Conservation (phyloP, 2,888 invertebrate species). For the Ornithoptera alexandrae region DNA sequence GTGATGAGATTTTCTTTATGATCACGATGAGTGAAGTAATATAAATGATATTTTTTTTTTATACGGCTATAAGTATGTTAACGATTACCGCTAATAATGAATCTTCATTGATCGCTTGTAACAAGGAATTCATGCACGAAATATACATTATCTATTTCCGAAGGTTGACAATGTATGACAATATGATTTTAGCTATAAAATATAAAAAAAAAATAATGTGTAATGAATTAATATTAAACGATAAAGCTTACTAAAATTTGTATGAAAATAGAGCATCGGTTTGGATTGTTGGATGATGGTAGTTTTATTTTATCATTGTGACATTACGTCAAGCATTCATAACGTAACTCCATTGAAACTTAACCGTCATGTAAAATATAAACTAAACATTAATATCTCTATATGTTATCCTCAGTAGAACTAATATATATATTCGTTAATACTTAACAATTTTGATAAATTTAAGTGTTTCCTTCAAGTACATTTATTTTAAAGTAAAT, state of each 20-base stretch:
- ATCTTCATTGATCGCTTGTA: constrained; percentile 30
- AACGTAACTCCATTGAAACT: constrained; percentile 1
- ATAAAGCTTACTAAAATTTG: constrained; percentile 30
- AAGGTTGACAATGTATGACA: constrained; percentile 59
- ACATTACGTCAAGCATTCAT: neutral
- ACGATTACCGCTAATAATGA: constrained; percentile 12
- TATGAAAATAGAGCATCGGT: constrained; percentile 34
- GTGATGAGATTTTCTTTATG: constrained; percentile 5
- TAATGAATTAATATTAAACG: constrained; percentile 33
- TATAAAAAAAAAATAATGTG: constrained; percentile 37
- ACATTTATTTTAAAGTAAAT: too few relatives aligned
- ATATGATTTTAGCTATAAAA: constrained; percentile 60
- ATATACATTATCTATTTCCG: constrained; percentile 45
- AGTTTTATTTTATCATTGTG: constrained; percentile 17
- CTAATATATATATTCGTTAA: neutral
- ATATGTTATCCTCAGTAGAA: neutral
- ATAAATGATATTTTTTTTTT: constrained; percentile 9
- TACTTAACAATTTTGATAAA: too few relatives aligned
- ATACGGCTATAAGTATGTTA: constrained; percentile 10
- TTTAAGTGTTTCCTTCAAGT: too few relatives aligned
- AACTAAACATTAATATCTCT: neutral
- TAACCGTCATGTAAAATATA: neutral
- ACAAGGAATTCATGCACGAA: constrained; percentile 59
- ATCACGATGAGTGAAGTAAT: constrained; percentile 18
- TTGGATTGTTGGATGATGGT: constrained; percentile 42